A percentile compares a stretch with the other conserved stretches of the same genome.
Conservation (phyloP, 2,888 invertebrate genomes). For the Gastrophysa polygoni region DNA sequence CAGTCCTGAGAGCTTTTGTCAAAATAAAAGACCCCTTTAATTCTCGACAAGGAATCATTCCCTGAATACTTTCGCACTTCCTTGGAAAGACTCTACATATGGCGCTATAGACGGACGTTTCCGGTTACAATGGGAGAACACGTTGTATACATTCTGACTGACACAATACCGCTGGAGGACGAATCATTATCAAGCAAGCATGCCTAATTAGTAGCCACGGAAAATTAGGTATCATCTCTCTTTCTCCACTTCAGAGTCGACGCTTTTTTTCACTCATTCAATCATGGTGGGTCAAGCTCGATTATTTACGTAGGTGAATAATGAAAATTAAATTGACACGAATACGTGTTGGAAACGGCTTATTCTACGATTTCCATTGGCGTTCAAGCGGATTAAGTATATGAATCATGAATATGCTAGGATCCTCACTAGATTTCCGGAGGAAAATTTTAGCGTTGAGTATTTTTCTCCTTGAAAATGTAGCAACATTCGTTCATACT, state of each 20-base stretch:
- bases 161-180: conserved; percentile 12
- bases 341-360: conserved; percentile 25
- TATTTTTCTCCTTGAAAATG: too few species aligned
- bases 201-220: conserved; percentile 26
- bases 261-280: conserved; percentile 8
- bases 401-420: too few species aligned
- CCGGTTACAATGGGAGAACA: background rate
- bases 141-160: background rate
- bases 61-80: too few species aligned
- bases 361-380: conserved; percentile 11
- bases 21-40: too few species aligned
- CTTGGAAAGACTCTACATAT: too few species aligned
- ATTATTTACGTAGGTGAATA: conserved; percentile 28
- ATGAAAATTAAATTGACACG: conserved; percentile 32
- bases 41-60: too few species aligned
- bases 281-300: background rate
- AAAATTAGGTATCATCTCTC: conserved; percentile 23
- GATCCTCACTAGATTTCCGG: too few species aligned
- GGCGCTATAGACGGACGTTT: too few species aligned
- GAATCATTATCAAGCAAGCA: conserved; percentile 25
- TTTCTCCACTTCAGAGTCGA: conserved; percentile 17
- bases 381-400: background rate
- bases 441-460: too few species aligned
- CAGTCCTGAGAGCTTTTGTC: too few species aligned
- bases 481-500: too few species aligned